Percentiles rank a stretch among this genome's conserved stretches.
Evolutionary conservation across 2,797 vertebrate genomes (phyloP).

Genomic region (Petrocephalus schoutedeni): DNA sequence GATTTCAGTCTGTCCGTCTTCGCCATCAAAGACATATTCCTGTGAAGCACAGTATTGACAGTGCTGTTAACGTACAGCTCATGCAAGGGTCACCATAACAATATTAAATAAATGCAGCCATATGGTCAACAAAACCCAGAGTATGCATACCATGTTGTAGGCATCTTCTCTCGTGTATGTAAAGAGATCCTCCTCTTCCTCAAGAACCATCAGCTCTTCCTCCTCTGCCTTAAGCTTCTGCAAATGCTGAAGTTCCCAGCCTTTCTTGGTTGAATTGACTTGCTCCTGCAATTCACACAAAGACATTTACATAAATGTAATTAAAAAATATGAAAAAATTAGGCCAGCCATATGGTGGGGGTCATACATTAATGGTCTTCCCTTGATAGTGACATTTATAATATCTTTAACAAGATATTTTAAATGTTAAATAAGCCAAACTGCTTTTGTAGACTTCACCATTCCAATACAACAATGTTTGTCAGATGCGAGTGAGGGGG

Average conservation of each 20-base stretch:
- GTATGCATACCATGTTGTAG: slow-evolving; percentile 79
- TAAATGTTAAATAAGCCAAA: not conserved
- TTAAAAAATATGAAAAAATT: not conserved
- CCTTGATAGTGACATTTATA: not conserved
- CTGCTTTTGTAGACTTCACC: not conserved
- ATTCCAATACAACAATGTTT: not conserved
- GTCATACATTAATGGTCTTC: not conserved
- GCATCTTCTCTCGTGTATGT: slow-evolving; percentile 90
- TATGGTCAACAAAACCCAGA: not conserved
- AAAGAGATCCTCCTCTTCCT: slow-evolving; percentile 80
- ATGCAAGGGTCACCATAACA: too few relatives aligned
- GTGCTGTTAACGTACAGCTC: not conserved
- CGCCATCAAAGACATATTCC: slow-evolving; percentile 86
- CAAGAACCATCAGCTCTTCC: slow-evolving; percentile 63
- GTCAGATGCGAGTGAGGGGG: not conserved
- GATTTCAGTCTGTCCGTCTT: slow-evolving; percentile 83
- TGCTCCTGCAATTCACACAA: slow-evolving; percentile 55
- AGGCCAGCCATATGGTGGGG: not conserved
- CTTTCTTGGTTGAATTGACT: slow-evolving; percentile 67
- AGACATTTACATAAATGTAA: not conserved
- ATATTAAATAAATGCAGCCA: not conserved
- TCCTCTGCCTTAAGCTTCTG: slow-evolving; percentile 71
- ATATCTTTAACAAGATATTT: not conserved
- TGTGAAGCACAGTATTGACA: slow-evolving; percentile 38
- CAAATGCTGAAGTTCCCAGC: slow-evolving; percentile 76